These are phyloP conservation scores for Dione vanillae DNA, from an alignment of 2,888 invertebrate species.

Conservation along the genomic window DNA sequence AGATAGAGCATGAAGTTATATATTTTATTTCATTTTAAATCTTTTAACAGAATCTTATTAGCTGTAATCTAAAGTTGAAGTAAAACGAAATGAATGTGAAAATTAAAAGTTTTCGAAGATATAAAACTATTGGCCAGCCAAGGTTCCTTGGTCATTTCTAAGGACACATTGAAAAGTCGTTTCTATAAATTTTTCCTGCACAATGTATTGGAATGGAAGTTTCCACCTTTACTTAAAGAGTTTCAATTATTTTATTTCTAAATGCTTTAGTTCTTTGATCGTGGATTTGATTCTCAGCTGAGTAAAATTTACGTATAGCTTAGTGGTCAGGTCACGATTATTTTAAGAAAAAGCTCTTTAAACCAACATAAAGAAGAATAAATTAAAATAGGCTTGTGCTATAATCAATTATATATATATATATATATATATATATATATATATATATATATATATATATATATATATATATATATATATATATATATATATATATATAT, in stretches of 20 bases:
- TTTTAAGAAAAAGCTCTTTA: no score
- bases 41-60: neutral
- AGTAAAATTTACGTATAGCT: no score
- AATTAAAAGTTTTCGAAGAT: slow-evolving; percentile 34
- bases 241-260: neutral
- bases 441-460: no score
- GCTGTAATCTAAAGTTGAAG: neutral
- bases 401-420: no score
- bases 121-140: slow-evolving; percentile 33
- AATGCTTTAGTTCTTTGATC: neutral
- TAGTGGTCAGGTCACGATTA: no score
- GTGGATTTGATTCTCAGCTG: neutral
- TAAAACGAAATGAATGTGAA: slow-evolving; percentile 36
- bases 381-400: no score
- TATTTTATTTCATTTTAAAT: neutral
- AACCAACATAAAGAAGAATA: no score
- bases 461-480: no score
- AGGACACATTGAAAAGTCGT: slow-evolving; percentile 42
- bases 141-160: slow-evolving; percentile 36
- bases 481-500: no score
- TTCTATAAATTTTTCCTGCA: slow-evolving; percentile 34
- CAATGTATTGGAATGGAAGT: slow-evolving; percentile 8
- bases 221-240: neutral
- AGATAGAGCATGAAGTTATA: neutral
- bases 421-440: no score